phyloP scores from a whole-genome alignment of 2,113 vertebrate species.

The Syrrhaptes paradoxus region DNA sequence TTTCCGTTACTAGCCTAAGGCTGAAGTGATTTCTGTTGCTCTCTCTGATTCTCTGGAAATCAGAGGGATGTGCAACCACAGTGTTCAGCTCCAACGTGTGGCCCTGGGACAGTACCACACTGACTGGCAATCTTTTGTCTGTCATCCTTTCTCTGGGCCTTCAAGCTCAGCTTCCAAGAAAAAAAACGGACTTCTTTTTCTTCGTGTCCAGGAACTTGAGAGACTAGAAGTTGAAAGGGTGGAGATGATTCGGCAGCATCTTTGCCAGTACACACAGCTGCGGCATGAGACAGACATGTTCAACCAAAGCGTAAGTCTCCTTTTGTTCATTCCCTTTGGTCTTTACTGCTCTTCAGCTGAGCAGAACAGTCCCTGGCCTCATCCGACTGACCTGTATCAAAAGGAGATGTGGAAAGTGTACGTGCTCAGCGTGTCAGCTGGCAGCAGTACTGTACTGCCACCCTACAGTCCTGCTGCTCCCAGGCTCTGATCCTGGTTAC shows the following conservation, averaged over 20 bases:
- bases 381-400: not conserved
- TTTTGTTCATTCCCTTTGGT: not conserved
- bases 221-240: slow-evolving; percentile 93
- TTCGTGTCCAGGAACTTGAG: slow-evolving; percentile 88
- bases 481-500: not conserved
- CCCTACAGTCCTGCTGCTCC: not conserved
- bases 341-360: not conserved
- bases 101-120: not conserved
- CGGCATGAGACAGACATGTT: slow-evolving; percentile 99
- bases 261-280: slow-evolving; percentile 95
- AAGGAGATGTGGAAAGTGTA: not conserved
- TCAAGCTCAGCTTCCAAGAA: not conserved
- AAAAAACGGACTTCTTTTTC: not conserved
- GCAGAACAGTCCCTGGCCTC: not conserved
- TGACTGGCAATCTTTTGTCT: not conserved
- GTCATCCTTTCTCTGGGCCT: not conserved
- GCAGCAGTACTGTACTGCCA: not conserved
- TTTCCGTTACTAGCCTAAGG: not conserved
- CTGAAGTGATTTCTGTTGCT: not conserved
- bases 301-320: slow-evolving; percentile 94
- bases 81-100: not conserved
- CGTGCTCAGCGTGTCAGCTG: not conserved
- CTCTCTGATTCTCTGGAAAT: not conserved
- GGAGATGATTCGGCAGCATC: slow-evolving; percentile 94
- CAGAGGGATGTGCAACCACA: not conserved